Base-by-base conservation (phyloP, 92 coral and sea anemone genomes). In the Epizoanthus rinbou region DNA sequence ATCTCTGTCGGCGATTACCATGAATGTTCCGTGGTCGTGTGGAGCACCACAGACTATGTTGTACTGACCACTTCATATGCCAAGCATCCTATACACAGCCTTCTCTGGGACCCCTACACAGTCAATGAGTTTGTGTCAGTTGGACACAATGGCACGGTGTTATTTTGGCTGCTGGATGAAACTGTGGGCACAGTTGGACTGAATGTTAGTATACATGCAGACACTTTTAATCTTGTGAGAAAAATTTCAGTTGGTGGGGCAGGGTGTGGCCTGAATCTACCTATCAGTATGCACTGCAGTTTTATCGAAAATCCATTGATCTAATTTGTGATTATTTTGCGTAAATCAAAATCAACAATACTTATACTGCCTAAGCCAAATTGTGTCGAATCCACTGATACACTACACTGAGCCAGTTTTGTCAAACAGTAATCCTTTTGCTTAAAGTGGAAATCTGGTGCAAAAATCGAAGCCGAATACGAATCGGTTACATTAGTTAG, bases 121-220 rank as follows among this genome's bases (percentile, higher is more conserved):
- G 94, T 92, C 73, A 97, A 88, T 79, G 99, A 97, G 87, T 97
- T 97, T 87, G 92, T 88, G 6, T 87, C 98, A 1, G 97, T 97
- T 22, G 99, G 99, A 0, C 90, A 97, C 63, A 90, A 90, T 87
- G 97, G 99, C 16, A 86, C 90, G 22, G 95, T 92, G 58, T 75
- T 92, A 87, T 97, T 97, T 82, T 97, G 99, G 99, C 66, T 97
- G 72, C 86, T 97, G 56, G 99, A 97, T 81, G 99, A 97, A 72
- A 91, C 99, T n/a, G 87, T 87, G 17, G 97, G 89, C 22, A 83
- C 91, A 57, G 69, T 88, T 14, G 89, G 83, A 31, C 90, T 97
- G 3, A 97, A 91, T 83, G 99, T 97, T 82, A 88, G 98, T 76
- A 16, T 16, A 43, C 41, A 78, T 18, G 6, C 39, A 39, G 10